Evolutionary conservation across 2,888 invertebrate genomes (phyloP), one percentile per base, ranked within the genome.

Genomic region (Eulithis testata): DNA sequence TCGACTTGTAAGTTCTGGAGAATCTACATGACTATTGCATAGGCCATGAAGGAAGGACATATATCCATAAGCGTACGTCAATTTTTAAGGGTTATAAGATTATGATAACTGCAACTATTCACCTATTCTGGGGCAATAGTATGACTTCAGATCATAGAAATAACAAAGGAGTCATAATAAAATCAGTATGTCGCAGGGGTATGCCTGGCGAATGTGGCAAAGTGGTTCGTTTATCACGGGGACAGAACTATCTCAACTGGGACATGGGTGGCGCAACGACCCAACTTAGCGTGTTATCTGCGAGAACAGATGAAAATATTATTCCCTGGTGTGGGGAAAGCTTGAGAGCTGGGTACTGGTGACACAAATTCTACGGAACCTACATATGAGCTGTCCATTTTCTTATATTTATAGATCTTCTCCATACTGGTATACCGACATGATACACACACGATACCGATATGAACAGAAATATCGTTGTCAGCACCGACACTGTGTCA

Each of bases 201-300:
- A 72, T 65, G 74, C 75, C 74, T 72, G 65, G 70, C 60, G 66
- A 74, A 68, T 73, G 76, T 79, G 75, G 71, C 76, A 73, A 72
- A 79, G 74, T 78, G 74, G 70, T 69, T 73, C 76, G 70, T 81
- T 78, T 73, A 77, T 80, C 77, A 79, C 64, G 54, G 51, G 68
- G 60, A 69, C 69, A 71, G 69, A 71, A 68, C 73, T 69, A 71
- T 77, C 77, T 80, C 79, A 73, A 66, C 72, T 56, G 66, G 43
- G 60, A 60, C 66, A 66, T 60, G 63, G 66, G 66, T 60, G 59
- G 63, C 70, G 70, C 64, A 76, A 76, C 73, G 73, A 72, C 72
- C 66, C 72, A 74, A 77, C 77, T 78, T 69, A 68, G 60, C 57
- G 60, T 71, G 74, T 75, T 77, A 79, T 80, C 79, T 65, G 54